phyloP scores from a whole-genome alignment of 1,140 invertebrate genomes.

The Ostrea edulis region DNA sequence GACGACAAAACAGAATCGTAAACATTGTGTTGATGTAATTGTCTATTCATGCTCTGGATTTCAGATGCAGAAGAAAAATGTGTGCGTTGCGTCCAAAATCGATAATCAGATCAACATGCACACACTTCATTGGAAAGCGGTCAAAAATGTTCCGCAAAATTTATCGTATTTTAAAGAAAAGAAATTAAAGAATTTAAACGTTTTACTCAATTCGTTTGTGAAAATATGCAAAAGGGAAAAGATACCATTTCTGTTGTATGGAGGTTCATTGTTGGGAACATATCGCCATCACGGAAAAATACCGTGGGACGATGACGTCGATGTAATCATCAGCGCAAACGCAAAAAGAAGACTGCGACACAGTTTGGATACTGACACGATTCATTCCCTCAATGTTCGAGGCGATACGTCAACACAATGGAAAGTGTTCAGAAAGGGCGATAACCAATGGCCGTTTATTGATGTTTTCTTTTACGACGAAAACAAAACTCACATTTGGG shows the following conservation, averaged over 20 bases:
- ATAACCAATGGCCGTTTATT: slow-evolving; percentile 72
- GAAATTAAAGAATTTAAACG: not conserved
- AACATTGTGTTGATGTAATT: not conserved
- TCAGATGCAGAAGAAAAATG: not conserved
- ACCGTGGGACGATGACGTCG: slow-evolving; percentile 76
- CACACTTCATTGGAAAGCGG: not conserved
- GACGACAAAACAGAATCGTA: not conserved
- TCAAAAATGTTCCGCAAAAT: not conserved
- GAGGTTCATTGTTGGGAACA: slow-evolving; percentile 68
- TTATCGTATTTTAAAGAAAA: slow-evolving; percentile 14
- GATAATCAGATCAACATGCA: not conserved
- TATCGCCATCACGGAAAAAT: slow-evolving; percentile 69
- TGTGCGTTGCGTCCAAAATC: not conserved
- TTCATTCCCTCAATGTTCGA: not conserved
- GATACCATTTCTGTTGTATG: slow-evolving; percentile 68
- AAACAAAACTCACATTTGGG: slow-evolving; percentile 72
- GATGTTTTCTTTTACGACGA: slow-evolving; percentile 75
- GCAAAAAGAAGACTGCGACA: slow-evolving; percentile 54
- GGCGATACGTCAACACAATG: slow-evolving; percentile 48
- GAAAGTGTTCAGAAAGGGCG: slow-evolving; percentile 65
- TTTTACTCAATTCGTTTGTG: not conserved
- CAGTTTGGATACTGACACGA: slow-evolving; percentile 36
- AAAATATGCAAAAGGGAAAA: slow-evolving; percentile 49
- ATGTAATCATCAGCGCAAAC: slow-evolving; percentile 63
- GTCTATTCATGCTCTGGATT: slow-evolving; percentile 13